Percentiles rank a stretch among this genome's conserved stretches.
phyloP scores from a whole-genome alignment of 2,113 vertebrate genomes.

The Chionis minor region DNA sequence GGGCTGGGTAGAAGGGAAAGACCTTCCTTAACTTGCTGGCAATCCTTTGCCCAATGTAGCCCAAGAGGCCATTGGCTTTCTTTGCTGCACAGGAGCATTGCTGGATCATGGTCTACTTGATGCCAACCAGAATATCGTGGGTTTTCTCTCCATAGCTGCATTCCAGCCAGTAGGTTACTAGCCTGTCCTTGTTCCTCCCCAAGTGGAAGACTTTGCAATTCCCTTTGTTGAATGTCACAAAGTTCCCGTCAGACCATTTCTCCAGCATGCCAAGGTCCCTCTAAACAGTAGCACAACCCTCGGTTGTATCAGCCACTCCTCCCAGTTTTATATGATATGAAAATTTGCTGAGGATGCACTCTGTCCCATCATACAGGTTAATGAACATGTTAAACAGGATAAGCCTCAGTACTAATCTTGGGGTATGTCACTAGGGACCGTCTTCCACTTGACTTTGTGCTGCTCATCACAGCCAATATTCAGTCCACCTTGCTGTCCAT shows the following conservation, averaged over 20 bases:
- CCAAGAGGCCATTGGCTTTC: neutral
- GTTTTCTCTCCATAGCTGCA: neutral
- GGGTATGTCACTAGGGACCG: neutral
- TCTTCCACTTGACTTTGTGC: neutral
- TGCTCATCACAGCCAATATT: neutral
- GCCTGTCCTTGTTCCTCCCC: neutral
- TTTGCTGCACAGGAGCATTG: neutral
- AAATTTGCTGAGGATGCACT: neutral
- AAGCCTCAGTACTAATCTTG: fast-evolving
- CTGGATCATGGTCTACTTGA: neutral
- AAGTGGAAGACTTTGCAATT: neutral
- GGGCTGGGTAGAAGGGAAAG: neutral
- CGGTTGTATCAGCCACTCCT: neutral
- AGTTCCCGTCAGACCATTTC: neutral
- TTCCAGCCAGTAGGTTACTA: neutral
- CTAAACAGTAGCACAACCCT: neutral
- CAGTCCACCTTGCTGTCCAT: neutral
- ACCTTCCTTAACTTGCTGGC: neutral
- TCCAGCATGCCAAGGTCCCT: neutral
- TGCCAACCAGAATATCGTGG: neutral
- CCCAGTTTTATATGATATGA: neutral
- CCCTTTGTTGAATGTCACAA: neutral
- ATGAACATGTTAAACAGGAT: neutral
- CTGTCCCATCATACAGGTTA: neutral
- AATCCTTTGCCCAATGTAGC: neutral